A percentile compares a stretch with the other conserved stretches of the same genome.
phyloP scores from a whole-genome alignment of 1,140 invertebrate species.

The Drosophila bifasciata region DNA sequence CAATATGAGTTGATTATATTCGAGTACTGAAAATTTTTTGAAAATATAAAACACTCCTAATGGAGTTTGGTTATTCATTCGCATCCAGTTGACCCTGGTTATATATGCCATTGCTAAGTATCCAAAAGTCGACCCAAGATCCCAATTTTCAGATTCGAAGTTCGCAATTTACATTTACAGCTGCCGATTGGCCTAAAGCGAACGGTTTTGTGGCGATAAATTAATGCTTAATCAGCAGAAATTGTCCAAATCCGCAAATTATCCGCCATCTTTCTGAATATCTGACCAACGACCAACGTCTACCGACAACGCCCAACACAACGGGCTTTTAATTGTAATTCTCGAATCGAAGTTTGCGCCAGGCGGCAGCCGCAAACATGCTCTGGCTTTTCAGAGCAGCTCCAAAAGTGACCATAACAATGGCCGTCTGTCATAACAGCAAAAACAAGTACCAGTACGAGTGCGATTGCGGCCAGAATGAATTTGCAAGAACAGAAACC shows the following conservation, averaged over 20 bases:
- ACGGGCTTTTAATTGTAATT: slow-evolving; percentile 77
- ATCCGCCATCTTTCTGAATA: slow-evolving; percentile 58
- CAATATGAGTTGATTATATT: not conserved
- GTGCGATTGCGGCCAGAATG: not conserved
- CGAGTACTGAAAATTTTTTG: not conserved
- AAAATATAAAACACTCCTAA: not conserved
- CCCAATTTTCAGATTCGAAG: slow-evolving; percentile 23
- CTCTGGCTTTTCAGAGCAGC: slow-evolving; percentile 18
- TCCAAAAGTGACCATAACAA: slow-evolving; percentile 65
- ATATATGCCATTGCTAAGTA: slow-evolving; percentile 17
- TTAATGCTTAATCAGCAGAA: slow-evolving; percentile 80
- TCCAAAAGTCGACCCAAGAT: slow-evolving; percentile 47
- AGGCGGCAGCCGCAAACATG: slow-evolving; percentile 32
- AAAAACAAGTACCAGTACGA: not conserved
- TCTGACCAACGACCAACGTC: slow-evolving; percentile 8
- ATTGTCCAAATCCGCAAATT: slow-evolving; percentile 79
- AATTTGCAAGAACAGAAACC: slow-evolving; percentile 26
- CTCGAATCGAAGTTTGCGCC: slow-evolving; percentile 54
- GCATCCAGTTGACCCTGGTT: not conserved
- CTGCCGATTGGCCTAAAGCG: slow-evolving; percentile 35
- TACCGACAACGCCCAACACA: too few relatives aligned
- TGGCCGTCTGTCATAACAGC: slow-evolving; percentile 62
- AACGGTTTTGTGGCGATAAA: slow-evolving; percentile 58
- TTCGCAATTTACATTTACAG: slow-evolving; percentile 62
- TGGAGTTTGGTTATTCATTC: not conserved